Percentiles rank a stretch among this genome's conserved stretches.
These are phyloP conservation scores for Phyllotreta striolata DNA, from an alignment of 2,888 invertebrate genomes.

Conservation along the genomic window DNA sequence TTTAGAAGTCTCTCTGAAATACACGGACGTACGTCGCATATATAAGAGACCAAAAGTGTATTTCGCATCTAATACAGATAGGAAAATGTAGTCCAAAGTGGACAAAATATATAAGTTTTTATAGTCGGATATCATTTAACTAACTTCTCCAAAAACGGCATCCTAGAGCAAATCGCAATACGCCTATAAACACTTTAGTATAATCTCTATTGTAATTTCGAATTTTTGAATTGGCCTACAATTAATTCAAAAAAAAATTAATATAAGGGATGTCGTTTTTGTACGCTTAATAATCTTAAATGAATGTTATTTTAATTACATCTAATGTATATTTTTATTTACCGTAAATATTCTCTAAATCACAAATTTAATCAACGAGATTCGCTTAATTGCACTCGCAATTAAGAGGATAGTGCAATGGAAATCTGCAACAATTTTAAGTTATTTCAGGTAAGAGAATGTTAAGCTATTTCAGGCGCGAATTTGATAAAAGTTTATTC, in stretches of 20 bases:
- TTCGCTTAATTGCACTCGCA: not conserved
- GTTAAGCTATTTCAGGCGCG: constrained; percentile 7
- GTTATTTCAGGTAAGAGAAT: constrained; percentile 6
- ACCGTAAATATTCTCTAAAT: constrained; percentile 12
- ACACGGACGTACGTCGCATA: constrained; percentile 26
- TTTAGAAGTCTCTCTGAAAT: constrained; percentile 39
- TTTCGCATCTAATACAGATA: constrained; percentile 55
- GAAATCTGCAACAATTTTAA: constrained; percentile 13
- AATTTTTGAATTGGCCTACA: constrained; percentile 13
- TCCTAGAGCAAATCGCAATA: constrained; percentile 12
- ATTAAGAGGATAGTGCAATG: constrained; percentile 7
- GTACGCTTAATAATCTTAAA: constrained; percentile 1
- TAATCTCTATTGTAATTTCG: not conserved
- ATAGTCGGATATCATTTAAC: constrained; percentile 34
- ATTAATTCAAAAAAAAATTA: too few relatives aligned
- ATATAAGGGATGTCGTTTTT: constrained; percentile 10
- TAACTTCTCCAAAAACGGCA: constrained; percentile 33
- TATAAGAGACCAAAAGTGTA: constrained; percentile 45
- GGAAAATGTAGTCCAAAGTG: constrained; percentile 63
- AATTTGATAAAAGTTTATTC: constrained; percentile 13
- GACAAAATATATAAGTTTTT: constrained; percentile 50
- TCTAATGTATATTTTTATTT: constrained; percentile 10
- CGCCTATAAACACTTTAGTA: not conserved
- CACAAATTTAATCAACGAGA: constrained; percentile 16
- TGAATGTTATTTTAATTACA: constrained; percentile 13